Percentiles rank a stretch among this genome's conserved stretches.
Conservation (phyloP, 2,113 vertebrate genomes). For the Baryphthengus martii region DNA sequence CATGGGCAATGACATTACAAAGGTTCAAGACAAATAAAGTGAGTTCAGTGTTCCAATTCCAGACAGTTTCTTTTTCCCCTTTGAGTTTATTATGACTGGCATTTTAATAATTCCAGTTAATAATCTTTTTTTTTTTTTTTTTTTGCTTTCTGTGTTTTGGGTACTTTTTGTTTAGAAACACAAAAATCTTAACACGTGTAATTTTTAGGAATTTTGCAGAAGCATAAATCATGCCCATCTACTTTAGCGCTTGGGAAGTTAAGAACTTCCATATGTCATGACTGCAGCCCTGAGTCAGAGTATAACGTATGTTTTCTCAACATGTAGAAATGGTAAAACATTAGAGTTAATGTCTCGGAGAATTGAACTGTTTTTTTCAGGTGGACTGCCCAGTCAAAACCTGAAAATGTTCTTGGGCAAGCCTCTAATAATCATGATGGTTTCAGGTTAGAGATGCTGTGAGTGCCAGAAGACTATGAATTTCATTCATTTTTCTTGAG, state of each 20-base stretch:
- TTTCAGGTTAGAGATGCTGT: background rate
- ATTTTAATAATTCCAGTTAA: background rate
- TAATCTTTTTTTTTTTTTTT: background rate
- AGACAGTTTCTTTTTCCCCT: background rate
- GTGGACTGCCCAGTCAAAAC: background rate
- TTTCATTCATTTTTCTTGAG: conserved; percentile 17
- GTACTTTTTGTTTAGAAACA: background rate
- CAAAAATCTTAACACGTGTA: background rate
- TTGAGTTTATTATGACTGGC: background rate
- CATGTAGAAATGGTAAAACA: background rate
- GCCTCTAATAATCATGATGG: background rate
- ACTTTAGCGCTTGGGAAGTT: background rate
- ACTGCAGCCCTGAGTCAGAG: background rate
- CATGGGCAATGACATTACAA: background rate
- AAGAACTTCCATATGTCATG: background rate
- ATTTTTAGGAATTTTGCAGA: background rate
- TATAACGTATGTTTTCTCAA: background rate
- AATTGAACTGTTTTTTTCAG: conserved; percentile 6
- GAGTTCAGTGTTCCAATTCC: background rate
- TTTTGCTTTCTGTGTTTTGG: background rate
- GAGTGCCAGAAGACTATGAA: background rate
- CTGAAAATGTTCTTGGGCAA: background rate
- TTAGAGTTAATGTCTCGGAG: background rate
- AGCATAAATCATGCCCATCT: background rate
- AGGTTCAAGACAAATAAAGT: background rate